Conservation (phyloP, 2,888 invertebrate genomes). For the Erynnis tages region DNA sequence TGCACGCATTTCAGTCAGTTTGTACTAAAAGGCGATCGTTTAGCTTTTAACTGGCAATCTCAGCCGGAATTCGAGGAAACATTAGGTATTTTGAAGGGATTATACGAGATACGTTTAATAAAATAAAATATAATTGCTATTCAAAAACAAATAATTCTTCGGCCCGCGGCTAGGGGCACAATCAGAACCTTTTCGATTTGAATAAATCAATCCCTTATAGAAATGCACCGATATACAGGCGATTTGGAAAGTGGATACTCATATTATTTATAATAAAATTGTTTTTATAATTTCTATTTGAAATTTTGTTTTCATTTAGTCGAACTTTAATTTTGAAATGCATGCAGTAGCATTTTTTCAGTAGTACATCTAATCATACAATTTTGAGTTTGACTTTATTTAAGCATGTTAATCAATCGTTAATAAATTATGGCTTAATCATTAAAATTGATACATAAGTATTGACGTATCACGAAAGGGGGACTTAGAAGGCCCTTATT, state of each 20-base stretch:
- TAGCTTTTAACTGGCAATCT: conserved; percentile 43
- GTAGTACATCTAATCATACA: too few species aligned
- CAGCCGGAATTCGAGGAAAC: conserved; percentile 74
- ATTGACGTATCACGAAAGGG: too few species aligned
- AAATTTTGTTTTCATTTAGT: too few species aligned
- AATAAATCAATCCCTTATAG: conserved; percentile 80
- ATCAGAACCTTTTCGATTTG: conserved; percentile 76
- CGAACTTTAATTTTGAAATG: too few species aligned
- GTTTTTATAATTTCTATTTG: too few species aligned
- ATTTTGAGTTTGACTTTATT: too few species aligned
- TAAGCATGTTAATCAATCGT: too few species aligned
- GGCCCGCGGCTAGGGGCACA: conserved; percentile 68
- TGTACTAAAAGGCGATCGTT: conserved; percentile 38
- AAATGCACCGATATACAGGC: conserved; percentile 73
- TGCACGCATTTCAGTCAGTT: conserved; percentile 40
- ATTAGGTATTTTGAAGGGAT: conserved; percentile 58
- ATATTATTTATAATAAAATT: too few species aligned
- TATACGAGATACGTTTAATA: conserved; percentile 70
- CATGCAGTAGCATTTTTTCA: too few species aligned
- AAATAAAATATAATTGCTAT: conserved; percentile 81
- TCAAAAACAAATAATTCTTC: conserved; percentile 78
- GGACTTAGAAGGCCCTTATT: too few species aligned
- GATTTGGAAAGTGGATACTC: conserved; percentile 21
- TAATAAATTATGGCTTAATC: too few species aligned
- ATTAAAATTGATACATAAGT: too few species aligned